Conservation (phyloP, 2,888 invertebrate genomes). For the Leptura quadrifasciata region DNA sequence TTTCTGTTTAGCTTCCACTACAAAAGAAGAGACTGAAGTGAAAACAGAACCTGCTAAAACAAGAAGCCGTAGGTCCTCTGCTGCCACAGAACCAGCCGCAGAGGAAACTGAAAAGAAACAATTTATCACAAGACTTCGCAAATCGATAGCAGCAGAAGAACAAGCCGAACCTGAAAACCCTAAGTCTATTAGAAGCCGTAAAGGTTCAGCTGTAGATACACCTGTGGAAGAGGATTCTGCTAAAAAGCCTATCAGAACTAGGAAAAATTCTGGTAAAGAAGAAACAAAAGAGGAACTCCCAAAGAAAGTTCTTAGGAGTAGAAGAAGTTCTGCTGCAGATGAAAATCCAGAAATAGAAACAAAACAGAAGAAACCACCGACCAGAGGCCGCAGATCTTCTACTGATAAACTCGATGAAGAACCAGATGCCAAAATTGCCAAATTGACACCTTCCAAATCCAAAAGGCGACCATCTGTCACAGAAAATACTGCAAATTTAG, state of each 20-base stretch:
- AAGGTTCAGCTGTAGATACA: constrained; percentile 41
- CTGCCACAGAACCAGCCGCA: constrained; percentile 35
- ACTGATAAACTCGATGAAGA: constrained; percentile 44
- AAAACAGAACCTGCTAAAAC: constrained; percentile 47
- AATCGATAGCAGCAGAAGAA: constrained; percentile 37
- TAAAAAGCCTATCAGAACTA: constrained; percentile 46
- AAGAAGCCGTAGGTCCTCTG: constrained; percentile 45
- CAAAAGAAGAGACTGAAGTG: constrained; percentile 48
- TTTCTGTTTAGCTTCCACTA: constrained; percentile 50
- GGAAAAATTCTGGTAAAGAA: constrained; percentile 47
- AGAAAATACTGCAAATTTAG: constrained; percentile 43
- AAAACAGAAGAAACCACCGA: constrained; percentile 44
- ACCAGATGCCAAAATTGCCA: constrained; percentile 30
- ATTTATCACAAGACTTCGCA: constrained; percentile 36
- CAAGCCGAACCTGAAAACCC: constrained; percentile 23
- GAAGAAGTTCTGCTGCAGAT: constrained; percentile 39
- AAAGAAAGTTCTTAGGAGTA: constrained; percentile 30
- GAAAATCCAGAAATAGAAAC: constrained; percentile 46
- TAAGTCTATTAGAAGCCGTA: constrained; percentile 42
- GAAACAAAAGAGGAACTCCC: constrained; percentile 39
- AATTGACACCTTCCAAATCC: constrained; percentile 48
- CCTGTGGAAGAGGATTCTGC: constrained; percentile 30
- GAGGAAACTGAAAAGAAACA: constrained; percentile 13
- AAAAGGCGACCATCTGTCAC: constrained; percentile 46
- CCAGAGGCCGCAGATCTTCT: constrained; percentile 49